Percentiles rank a stretch among this genome's conserved stretches.
These are phyloP conservation scores for Tragelaphus buxtoni DNA, from an alignment of 2,113 vertebrate species.

Conservation along the genomic window DNA sequence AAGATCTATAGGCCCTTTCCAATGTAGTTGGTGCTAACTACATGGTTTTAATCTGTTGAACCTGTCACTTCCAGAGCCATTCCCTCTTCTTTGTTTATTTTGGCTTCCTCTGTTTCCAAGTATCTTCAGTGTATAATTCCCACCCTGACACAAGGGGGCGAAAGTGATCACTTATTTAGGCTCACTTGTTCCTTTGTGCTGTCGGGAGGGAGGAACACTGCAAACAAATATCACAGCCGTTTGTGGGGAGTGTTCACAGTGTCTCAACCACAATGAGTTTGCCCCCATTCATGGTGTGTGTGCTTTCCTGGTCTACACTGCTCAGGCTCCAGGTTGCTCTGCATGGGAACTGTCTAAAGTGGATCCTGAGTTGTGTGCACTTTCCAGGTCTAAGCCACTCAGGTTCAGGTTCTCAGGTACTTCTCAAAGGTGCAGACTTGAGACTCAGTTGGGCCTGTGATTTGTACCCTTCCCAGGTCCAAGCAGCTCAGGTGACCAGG, in stretches of 20 bases:
- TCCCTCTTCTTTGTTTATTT: not conserved
- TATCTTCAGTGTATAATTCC: not conserved
- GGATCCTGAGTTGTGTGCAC: not conserved
- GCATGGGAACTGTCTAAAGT: not conserved
- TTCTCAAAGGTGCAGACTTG: not conserved
- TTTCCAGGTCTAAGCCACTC: not conserved
- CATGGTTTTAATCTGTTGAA: not conserved
- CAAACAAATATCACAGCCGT: not conserved
- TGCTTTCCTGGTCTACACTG: not conserved
- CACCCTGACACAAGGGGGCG: not conserved
- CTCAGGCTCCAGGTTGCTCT: not conserved
- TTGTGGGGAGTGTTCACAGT: not conserved
- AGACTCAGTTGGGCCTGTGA: not conserved
- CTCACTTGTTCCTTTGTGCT: not conserved
- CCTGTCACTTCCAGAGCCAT: not conserved
- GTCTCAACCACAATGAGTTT: not conserved
- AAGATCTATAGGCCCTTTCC: not conserved
- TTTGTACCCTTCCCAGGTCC: not conserved
- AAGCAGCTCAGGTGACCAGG: not conserved
- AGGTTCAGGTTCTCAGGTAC: not conserved
- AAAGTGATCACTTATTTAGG: not conserved
- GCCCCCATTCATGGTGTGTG: accelerated
- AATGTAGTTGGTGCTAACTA: not conserved
- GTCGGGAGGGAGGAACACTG: not conserved
- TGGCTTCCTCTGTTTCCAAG: not conserved